Evolutionary conservation across 2,888 invertebrate genomes (phyloP).

Genomic region (Ganaspis brasiliensis): DNA sequence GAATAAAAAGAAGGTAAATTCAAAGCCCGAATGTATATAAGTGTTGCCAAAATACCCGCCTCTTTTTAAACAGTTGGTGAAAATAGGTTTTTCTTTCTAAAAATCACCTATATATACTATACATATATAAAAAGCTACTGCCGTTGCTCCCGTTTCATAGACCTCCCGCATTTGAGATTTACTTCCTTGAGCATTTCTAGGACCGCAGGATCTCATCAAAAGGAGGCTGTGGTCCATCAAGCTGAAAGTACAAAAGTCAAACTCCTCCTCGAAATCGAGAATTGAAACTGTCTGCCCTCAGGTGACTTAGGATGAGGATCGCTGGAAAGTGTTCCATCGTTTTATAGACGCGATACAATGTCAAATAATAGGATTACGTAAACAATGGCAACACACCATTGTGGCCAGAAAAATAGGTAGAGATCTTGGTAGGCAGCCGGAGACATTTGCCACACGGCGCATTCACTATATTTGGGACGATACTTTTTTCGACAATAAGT

Average conservation of each 20-base stretch:
- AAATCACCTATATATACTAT: too few species aligned
- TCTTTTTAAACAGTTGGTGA: background rate
- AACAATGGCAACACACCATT: conserved; percentile 80
- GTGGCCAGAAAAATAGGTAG: conserved; percentile 66
- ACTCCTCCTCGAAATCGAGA: conserved; percentile 7
- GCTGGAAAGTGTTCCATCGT: conserved; percentile 69
- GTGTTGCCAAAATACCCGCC: conserved; percentile 24
- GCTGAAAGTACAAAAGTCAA: conserved; percentile 32
- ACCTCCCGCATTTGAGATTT: conserved; percentile 36
- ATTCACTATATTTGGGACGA: conserved; percentile 67
- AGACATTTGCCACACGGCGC: conserved; percentile 75
- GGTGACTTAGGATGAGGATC: conserved; percentile 72
- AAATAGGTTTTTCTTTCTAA: conserved; percentile 14
- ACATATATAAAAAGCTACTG: too few species aligned
- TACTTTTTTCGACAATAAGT: conserved; percentile 76
- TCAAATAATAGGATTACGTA: conserved; percentile 80
- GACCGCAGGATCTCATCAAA: conserved; percentile 25
- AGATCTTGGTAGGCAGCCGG: conserved; percentile 48
- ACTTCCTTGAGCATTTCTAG: conserved; percentile 13
- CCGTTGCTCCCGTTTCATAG: conserved; percentile 28
- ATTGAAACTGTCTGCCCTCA: conserved; percentile 39
- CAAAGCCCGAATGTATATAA: background rate
- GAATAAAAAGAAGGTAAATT: too few species aligned
- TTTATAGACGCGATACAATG: conserved; percentile 75
- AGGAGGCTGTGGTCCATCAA: conserved; percentile 35